Conservation (phyloP, 2,797 vertebrate species). For the Holocentrus rufus region DNA sequence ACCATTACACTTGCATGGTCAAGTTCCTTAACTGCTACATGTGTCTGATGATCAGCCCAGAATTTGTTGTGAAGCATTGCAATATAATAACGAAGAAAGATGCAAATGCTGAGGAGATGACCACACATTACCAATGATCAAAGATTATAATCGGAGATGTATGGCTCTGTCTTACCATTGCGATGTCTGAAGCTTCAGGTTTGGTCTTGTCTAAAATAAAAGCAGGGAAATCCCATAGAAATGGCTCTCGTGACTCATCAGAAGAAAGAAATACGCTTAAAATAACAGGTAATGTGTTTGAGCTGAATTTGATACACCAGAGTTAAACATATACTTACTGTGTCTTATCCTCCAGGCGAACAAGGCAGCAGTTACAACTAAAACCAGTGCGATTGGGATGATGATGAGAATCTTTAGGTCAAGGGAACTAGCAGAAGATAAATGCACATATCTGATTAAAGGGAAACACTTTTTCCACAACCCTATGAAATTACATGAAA, state of each 20-base stretch:
- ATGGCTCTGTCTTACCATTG: slow-evolving; percentile 22
- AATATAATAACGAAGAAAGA: no score
- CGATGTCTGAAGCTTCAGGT: neutral
- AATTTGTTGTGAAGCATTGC: no score
- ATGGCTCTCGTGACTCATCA: no score
- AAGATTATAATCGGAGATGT: neutral
- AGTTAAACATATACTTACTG: slow-evolving; percentile 19
- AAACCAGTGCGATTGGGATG: neutral
- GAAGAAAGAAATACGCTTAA: neutral
- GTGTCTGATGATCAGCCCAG: neutral
- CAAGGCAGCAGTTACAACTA: slow-evolving; percentile 11
- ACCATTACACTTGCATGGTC: neutral
- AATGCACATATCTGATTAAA: neutral
- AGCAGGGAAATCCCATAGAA: no score
- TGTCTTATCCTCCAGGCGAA: slow-evolving; percentile 16
- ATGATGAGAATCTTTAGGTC: neutral
- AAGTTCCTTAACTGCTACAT: neutral
- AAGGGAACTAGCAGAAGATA: slow-evolving; percentile 14
- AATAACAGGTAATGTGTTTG: neutral
- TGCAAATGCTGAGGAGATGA: no score
- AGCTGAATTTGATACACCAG: neutral
- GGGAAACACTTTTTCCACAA: neutral
- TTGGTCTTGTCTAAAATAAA: slow-evolving; percentile 38
- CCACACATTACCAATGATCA: no score
- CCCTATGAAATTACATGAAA: no score